Evolutionary conservation across 2,797 vertebrate species (phyloP).

Genomic region (Prionace glauca): DNA sequence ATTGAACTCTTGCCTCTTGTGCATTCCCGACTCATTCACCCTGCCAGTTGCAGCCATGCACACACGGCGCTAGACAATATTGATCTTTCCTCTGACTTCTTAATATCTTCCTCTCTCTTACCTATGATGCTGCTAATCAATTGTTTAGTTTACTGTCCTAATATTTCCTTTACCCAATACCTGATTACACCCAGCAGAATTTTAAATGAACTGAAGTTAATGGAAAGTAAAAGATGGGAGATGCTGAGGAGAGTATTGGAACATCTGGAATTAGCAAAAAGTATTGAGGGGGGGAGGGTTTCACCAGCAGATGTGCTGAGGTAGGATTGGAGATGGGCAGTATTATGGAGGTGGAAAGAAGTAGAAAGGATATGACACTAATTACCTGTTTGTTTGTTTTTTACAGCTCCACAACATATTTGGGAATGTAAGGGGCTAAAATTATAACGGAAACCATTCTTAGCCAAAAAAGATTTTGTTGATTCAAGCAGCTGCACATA

Average conservation of each 20-base stretch:
- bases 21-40: neutral
- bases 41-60: neutral
- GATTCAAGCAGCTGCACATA: neutral
- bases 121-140: neutral
- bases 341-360: neutral
- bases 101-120: neutral
- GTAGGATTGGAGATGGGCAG: neutral
- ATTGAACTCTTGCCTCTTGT: neutral
- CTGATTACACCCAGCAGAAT: neutral
- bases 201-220: neutral
- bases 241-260: neutral
- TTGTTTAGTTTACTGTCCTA: neutral
- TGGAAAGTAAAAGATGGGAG: neutral
- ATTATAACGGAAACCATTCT: neutral
- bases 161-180: neutral
- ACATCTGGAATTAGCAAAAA: neutral
- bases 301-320: neutral
- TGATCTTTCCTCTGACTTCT: neutral
- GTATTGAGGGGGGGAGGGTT: neutral
- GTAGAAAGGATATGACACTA: neutral
- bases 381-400: constrained; percentile 8
- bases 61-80: neutral
- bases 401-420: neutral
- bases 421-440: neutral
- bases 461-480: neutral